Conservation (phyloP, 2,797 vertebrate species). For the Argyrosomus regius region DNA sequence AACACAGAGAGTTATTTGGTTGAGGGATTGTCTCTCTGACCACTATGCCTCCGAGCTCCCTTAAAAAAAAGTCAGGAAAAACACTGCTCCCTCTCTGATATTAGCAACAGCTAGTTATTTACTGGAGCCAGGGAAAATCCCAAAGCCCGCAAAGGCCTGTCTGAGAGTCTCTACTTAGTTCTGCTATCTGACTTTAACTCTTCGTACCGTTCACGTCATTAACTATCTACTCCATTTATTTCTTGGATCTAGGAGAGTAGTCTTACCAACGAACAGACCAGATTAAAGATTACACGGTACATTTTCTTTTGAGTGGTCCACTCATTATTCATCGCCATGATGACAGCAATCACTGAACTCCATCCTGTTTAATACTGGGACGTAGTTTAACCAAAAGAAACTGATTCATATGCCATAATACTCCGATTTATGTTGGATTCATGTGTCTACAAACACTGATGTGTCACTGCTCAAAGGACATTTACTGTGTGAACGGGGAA, state of each 20-base stretch:
- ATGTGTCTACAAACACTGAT: too few species aligned
- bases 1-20: constrained; percentile 41
- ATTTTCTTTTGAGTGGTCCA: background rate
- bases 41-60: constrained; percentile 41
- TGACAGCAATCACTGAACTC: background rate
- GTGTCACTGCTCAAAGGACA: too few species aligned
- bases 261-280: background rate
- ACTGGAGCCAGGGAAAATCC: constrained; percentile 64
- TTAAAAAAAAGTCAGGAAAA: constrained; percentile 40
- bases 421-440: too few species aligned
- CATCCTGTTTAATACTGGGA: too few species aligned
- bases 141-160: constrained; percentile 40
- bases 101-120: constrained; percentile 66
- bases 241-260: background rate
- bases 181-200: constrained; percentile 43
- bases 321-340: background rate
- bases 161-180: constrained; percentile 56
- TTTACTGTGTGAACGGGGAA: too few species aligned
- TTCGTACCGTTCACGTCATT: constrained; percentile 32
- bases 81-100: constrained; percentile 51
- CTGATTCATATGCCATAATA: too few species aligned
- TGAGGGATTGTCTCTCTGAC: constrained; percentile 43
- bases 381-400: too few species aligned
- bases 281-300: background rate
- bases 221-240: constrained; percentile 11